Conservation (phyloP, 2,113 vertebrate genomes). For the Opisthocomus hoazin region DNA sequence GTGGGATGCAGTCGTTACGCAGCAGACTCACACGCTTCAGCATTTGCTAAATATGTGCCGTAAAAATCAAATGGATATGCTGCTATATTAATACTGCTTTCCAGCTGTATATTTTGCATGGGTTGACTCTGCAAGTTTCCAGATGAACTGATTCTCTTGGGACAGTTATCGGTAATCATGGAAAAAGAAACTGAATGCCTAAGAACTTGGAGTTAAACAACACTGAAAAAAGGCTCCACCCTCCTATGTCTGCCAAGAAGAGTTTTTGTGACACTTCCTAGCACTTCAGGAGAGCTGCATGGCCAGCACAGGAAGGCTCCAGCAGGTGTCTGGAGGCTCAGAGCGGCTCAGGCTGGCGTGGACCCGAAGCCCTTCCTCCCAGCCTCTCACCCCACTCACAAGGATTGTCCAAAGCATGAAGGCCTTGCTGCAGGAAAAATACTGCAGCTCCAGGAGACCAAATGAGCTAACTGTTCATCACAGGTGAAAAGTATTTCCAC, state of each 20-base stretch:
- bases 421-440: not conserved
- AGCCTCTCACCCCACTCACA: not conserved
- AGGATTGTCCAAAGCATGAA: not conserved
- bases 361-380: not conserved
- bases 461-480: not conserved
- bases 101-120: not conserved
- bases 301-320: not conserved
- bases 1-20: not conserved
- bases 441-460: not conserved
- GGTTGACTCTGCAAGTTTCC: not conserved
- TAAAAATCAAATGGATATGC: not conserved
- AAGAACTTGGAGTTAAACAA: not conserved
- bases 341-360: not conserved
- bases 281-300: not conserved
- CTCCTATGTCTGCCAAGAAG: not conserved
- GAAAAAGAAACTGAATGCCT: not conserved
- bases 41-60: not conserved
- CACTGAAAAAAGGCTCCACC: not conserved
- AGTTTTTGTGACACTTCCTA: not conserved
- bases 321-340: not conserved
- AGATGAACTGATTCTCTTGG: not conserved
- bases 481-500: not conserved
- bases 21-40: not conserved
- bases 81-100: not conserved
- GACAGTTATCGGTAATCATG: not conserved